Evolutionary conservation across 2,113 vertebrate genomes (phyloP), one percentile per base, ranked within the genome.

Genomic region (Aviceda subcristata): DNA sequence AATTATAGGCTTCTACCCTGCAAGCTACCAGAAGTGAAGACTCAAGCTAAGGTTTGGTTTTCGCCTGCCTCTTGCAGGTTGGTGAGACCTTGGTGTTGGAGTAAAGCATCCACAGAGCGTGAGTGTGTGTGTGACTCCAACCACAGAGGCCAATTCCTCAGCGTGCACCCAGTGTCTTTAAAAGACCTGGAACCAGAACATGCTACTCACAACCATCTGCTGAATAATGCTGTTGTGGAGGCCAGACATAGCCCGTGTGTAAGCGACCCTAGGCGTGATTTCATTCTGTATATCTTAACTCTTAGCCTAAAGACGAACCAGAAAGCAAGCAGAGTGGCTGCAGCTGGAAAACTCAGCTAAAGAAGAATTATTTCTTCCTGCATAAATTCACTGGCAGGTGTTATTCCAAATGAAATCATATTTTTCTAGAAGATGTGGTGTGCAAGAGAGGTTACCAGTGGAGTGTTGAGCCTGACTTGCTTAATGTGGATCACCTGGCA

Each of bases 31-130:
- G 67, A 46, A 78, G 24, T 19, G 48, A 85, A 88, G 87, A 79
- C 78, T 72, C 41, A 77, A 94, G 82, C 67, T 88, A 68, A 93
- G 53, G n/a, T 80, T 83, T 60, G 59, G 19, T 7, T 60, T 93
- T 79, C 69, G n/a, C 18, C 3, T 18, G 71, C 57, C 36, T 83
- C 34, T 55, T 88, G 82, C 86, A 94, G 75, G 78, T 63, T 27
- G 1, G 41, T 5, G 57, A 39, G 66, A 56, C 86, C 55, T 88
- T 73, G 68, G 43, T 56, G 38, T 19, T 92, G 83, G 67, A 83
- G 23, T 26, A 27, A 56, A 89, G 62, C 72, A 59, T 57, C 80
- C 72, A 51, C 80, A 53, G 46, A 86, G 32, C 4, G 0, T 6
- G 73, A 39, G 48, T 1, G 17, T 62, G 67, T 20, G 24, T 81